These are phyloP conservation scores for Collichthys lucidus DNA, from an alignment of 2,113 vertebrate species.

Conservation along the genomic window DNA sequence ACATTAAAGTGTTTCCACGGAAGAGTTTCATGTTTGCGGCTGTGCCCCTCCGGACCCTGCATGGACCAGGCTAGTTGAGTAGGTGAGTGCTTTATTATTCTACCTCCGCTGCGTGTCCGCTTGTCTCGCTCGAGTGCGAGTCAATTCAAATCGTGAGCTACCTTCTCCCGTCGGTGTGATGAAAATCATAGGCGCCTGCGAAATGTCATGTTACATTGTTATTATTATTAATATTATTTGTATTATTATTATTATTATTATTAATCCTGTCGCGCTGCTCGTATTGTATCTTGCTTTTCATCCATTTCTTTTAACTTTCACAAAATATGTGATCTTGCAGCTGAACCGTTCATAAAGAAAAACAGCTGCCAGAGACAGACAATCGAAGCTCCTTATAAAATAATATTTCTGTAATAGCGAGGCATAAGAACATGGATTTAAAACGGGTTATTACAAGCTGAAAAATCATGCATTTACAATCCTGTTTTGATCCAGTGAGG, in stretches of 20 bases:
- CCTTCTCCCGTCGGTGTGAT: constrained; percentile 41
- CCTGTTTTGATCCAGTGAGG: accelerated
- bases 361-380: constrained; percentile 27
- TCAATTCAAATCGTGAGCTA: constrained; percentile 17
- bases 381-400: neutral
- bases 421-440: neutral
- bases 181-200: constrained; percentile 35
- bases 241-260: constrained; percentile 19
- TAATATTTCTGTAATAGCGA: neutral
- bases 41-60: constrained; percentile 51
- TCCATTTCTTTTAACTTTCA: constrained; percentile 2
- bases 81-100: constrained; percentile 76
- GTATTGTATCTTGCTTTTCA: too few species aligned
- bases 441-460: neutral
- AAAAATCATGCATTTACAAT: accelerated
- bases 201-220: constrained; percentile 32
- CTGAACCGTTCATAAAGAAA: neutral
- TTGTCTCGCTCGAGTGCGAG: neutral
- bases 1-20: constrained; percentile 78
- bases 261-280: neutral
- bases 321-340: neutral
- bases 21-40: constrained; percentile 58
- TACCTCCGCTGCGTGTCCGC: constrained; percentile 20
- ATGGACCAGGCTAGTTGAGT: constrained; percentile 73
- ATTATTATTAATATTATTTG: neutral